Base-by-base conservation (phyloP, 2,888 invertebrate species). In the Petrolisthes cinctipes region DNA sequence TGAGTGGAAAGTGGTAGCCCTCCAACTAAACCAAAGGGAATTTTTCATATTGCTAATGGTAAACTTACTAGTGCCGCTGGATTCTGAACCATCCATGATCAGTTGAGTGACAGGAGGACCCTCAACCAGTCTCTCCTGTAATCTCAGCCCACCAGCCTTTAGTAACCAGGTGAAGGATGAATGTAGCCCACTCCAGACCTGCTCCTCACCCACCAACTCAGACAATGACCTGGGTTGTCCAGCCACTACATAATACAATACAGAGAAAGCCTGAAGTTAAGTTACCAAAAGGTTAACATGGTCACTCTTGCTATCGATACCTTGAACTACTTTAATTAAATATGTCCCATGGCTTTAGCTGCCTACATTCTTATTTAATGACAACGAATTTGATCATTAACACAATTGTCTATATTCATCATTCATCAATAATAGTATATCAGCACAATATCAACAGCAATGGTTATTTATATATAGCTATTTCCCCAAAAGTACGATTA, bases 121-220 rank as follows among this genome's bases (percentile, higher is more conserved):
- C 57, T 89, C 89, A 37, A 89, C 87, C 51, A 89, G 83, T 61
- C 86, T 85, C 76, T 89, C 89, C 51, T 85, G 89, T 4, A 87
- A 75, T 61, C 87, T 83, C 14, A 89, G 76, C n/a, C 87, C 87
- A 14, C 89, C 87, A 37, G 85, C 87, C 54, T 88, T 87, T 54
- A 89, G 75, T 5, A 89, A 57, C 89, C 89, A 89, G 0, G 89
- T 88, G 71, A 85, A 87, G 20, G 84, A 82, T 9, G 85, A 80
- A 56, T 89, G 89, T 4, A 89, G 80, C 9, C 80, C 54, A 61
- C 85, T 57, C 89, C 89, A 89, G 14, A 89, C 80, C 20, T 79
- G 81, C 78, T 79, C 75, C 23, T 89, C 87, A n/a, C 87, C 89
- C 6, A 88, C 87, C 53, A 89, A 75, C n/a, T 89, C 87, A 11